A percentile compares a stretch with the other conserved stretches of the same genome.
These are phyloP conservation scores for Nixonia krombeini DNA, from an alignment of 1,140 invertebrate species.

Conservation along the genomic window DNA sequence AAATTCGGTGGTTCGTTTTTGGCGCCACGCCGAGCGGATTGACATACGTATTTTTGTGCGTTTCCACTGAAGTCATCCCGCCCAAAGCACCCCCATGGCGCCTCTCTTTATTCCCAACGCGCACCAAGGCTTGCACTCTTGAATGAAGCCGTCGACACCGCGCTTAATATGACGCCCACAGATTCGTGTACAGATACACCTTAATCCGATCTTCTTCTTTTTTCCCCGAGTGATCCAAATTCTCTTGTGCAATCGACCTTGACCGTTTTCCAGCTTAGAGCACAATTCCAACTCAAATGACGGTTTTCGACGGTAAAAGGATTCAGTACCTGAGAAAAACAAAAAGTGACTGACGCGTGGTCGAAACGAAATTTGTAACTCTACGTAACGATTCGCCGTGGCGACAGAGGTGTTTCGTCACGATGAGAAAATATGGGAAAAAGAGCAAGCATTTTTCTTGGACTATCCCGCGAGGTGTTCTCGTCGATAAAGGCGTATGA, in stretches of 20 bases:
- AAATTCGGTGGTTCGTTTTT: neutral
- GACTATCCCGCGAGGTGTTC: too few species aligned
- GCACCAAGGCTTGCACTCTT: slow-evolving; percentile 37
- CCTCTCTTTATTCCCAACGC: slow-evolving; percentile 49
- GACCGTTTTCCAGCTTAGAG: too few species aligned
- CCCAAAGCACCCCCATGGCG: slow-evolving; percentile 45
- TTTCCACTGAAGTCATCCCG: slow-evolving; percentile 32
- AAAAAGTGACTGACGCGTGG: too few species aligned
- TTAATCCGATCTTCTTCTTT: slow-evolving; percentile 23
- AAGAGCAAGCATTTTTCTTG: too few species aligned
- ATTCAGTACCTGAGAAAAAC: too few species aligned
- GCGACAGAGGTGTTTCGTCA: too few species aligned
- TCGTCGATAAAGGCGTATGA: neutral
- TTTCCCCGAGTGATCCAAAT: neutral
- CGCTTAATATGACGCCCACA: slow-evolving; percentile 23
- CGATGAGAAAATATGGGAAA: too few species aligned
- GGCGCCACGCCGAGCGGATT: slow-evolving; percentile 44
- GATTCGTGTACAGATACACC: slow-evolving; percentile 32
- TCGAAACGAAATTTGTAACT: too few species aligned
- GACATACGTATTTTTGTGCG: slow-evolving; percentile 55
- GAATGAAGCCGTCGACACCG: slow-evolving; percentile 56
- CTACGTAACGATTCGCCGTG: too few species aligned
- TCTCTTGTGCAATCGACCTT: too few species aligned
- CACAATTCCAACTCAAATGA: too few species aligned
- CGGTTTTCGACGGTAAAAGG: too few species aligned